These are phyloP conservation scores for Bungarus multicinctus DNA, from an alignment of 2,113 vertebrate genomes.

Conservation along the genomic window DNA sequence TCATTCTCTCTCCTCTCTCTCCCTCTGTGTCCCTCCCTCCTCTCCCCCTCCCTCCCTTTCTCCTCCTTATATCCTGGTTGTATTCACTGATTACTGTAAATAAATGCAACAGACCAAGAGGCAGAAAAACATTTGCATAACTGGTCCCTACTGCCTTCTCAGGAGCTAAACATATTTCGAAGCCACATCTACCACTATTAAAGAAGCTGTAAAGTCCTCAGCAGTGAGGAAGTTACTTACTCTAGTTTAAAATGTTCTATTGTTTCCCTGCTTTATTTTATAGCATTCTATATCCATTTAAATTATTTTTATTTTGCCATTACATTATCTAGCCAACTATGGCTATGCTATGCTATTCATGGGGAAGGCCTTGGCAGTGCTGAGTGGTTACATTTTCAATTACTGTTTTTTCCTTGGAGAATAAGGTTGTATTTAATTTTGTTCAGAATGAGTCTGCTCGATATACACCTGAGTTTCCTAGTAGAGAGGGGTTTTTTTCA, in stretches of 20 bases:
- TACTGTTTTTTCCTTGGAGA: background rate
- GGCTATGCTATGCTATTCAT: background rate
- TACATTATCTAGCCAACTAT: background rate
- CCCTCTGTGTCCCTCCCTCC: no score
- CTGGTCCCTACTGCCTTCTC: conserved; percentile 35
- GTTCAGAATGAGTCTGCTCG: background rate
- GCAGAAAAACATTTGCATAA: conserved; percentile 42
- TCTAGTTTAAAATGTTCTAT: conserved; percentile 4
- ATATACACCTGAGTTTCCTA: background rate
- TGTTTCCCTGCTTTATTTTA: background rate
- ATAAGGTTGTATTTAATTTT: background rate
- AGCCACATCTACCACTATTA: conserved; percentile 52
- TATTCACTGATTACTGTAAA: conserved; percentile 41
- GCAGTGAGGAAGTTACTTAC: conserved; percentile 36
- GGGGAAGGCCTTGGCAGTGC: background rate
- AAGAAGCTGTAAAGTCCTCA: conserved; percentile 36
- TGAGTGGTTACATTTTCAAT: background rate
- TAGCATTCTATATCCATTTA: background rate
- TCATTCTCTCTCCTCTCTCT: no score
- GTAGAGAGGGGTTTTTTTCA: background rate
- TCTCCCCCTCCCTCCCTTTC: no score
- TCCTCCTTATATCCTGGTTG: background rate
- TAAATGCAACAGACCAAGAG: conserved; percentile 50
- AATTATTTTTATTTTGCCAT: background rate
- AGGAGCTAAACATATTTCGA: conserved; percentile 48